phyloP scores from a whole-genome alignment of 1,140 invertebrate genomes.

The Heliconius congener region DNA sequence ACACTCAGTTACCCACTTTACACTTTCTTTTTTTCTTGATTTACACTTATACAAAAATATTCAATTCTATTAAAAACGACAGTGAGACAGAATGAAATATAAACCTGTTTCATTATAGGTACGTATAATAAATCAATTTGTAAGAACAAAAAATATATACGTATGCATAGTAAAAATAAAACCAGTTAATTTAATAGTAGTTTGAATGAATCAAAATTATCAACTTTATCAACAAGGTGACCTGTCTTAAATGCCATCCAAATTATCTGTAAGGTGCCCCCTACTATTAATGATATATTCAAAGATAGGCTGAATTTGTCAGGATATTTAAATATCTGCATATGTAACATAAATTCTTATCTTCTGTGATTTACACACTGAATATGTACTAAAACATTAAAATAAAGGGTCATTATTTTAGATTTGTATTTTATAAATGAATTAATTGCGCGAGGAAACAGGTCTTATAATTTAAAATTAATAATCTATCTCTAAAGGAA shows the following conservation, averaged over 20 bases:
- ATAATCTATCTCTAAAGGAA: no score
- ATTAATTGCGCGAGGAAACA: no score
- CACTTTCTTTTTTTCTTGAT: no score
- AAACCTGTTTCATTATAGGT: neutral
- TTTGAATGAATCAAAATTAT: slow-evolving; percentile 46
- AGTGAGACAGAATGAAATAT: neutral
- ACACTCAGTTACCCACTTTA: no score
- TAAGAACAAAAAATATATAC: slow-evolving; percentile 3
- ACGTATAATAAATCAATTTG: neutral
- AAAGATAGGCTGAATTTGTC: neutral
- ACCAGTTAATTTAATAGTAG: slow-evolving; percentile 22
- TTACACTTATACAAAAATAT: no score
- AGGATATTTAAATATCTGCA: neutral
- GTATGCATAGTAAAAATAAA: slow-evolving; percentile 18
- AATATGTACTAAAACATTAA: neutral
- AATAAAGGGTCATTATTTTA: no score
- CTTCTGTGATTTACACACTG: neutral
- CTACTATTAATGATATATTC: slow-evolving; percentile 33
- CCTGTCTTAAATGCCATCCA: slow-evolving; percentile 43
- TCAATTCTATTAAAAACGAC: neutral
- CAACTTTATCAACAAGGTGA: slow-evolving; percentile 53
- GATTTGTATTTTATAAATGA: no score
- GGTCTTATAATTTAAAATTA: no score
- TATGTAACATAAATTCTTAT: neutral
- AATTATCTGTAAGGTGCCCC: slow-evolving; percentile 54